phyloP scores from a whole-genome alignment of 2,888 invertebrate genomes.

The Drosophila mimica region DNA sequence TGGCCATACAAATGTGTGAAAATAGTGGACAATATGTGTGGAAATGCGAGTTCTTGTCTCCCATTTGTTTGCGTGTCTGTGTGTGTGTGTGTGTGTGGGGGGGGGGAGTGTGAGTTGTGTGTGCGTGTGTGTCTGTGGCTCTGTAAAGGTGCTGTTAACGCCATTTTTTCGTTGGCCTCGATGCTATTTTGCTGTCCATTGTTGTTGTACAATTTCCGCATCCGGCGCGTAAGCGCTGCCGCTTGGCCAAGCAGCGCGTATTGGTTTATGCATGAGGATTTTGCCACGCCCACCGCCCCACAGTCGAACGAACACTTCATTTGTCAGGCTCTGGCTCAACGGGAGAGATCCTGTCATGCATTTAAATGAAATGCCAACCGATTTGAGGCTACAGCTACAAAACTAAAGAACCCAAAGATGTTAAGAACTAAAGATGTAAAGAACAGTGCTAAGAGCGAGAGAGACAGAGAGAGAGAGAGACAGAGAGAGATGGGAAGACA shows the following conservation, averaged over 20 bases:
- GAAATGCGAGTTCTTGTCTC: slow-evolving; percentile 61
- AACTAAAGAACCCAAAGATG: slow-evolving; percentile 39
- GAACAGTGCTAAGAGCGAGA: not conserved
- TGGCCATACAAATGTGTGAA: slow-evolving; percentile 72
- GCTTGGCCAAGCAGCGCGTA: slow-evolving; percentile 56
- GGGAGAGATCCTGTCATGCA: slow-evolving; percentile 51
- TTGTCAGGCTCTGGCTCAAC: slow-evolving; percentile 70
- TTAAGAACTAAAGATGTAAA: slow-evolving; percentile 28
- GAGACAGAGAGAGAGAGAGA: no score
- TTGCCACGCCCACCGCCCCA: slow-evolving; percentile 34
- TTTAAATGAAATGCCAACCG: slow-evolving; percentile 72
- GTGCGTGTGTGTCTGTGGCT: slow-evolving; percentile 17
- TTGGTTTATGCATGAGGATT: slow-evolving; percentile 79
- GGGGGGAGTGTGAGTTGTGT: not conserved
- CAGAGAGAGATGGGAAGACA: not conserved
- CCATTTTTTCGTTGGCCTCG: slow-evolving; percentile 66
- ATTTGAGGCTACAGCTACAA: slow-evolving; percentile 49
- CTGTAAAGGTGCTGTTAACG: slow-evolving; percentile 69
- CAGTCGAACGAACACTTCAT: slow-evolving; percentile 73
- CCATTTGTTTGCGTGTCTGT: slow-evolving; percentile 42
- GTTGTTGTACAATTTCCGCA: slow-evolving; percentile 81
- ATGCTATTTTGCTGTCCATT: slow-evolving; percentile 78
- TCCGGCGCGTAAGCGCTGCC: slow-evolving; percentile 74
- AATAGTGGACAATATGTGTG: slow-evolving; percentile 79
- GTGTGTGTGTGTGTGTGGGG: slow-evolving; percentile 16